Evolutionary conservation across 2,797 vertebrate genomes (phyloP), one percentile per base, ranked within the genome.

Genomic region (Tapirus indicus): DNA sequence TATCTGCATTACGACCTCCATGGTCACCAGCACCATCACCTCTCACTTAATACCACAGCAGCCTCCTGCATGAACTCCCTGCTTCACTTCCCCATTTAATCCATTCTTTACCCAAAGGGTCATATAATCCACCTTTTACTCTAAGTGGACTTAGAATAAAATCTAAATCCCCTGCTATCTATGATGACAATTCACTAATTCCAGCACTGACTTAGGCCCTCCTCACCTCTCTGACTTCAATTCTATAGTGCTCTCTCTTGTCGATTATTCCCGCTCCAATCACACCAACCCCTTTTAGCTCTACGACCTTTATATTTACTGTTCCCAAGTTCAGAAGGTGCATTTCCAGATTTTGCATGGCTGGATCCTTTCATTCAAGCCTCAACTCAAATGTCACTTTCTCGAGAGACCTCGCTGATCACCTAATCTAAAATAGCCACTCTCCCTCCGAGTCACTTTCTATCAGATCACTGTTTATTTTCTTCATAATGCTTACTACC

Each of bases 371-470:
- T n/a, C 60, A 72, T 72, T 52, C 16, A 78, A 69, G 18, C 3
- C 60, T 88, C 75, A 80, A 72, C 32, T 72, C 35, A 62, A 85
- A 88, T 38, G 72, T 56, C 77, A 60, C 35, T 89, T 88, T 66
- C 44, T 94, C 17, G 6, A 85, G 44, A 77, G 35, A 58, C 1
- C 23, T 18, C 10, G 11, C 38, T 54, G 38, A 41, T 47, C 27
- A 52, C 10, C 35, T 25, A n/a, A n/a, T 47, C 52, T 90, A 23
- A 69, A 95, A 83, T 23, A 60, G 21, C 41, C 87, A 23, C n/a
- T 25, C 38, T 62, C 5, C 35, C 44, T 75, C 41, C 0, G 0
- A 29, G 13, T 41, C 18, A 21, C 21, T 49, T 71, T 84, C 64
- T 75, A 21, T 80, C 12, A 12, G 7, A 52, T 64, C 49, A 7